Percentiles rank a stretch among this genome's conserved stretches.
phyloP scores from a whole-genome alignment of 2,113 vertebrate species.

The Proterorhinus semilunaris region DNA sequence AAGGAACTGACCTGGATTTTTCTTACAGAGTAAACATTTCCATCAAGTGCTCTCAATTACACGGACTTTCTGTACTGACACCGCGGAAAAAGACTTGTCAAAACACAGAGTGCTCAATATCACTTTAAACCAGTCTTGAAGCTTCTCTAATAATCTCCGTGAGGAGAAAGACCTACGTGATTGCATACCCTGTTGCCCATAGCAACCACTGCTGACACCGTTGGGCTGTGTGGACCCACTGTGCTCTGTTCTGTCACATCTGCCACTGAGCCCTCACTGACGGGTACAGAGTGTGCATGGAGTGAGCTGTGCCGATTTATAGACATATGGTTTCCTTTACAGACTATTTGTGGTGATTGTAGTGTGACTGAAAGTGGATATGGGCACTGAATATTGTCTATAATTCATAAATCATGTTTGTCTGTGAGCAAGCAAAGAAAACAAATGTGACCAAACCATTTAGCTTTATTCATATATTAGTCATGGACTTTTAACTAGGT shows the following conservation, averaged over 20 bases:
- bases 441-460: too few relatives aligned
- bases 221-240: neutral
- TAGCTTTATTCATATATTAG: too few relatives aligned
- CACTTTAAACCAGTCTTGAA: neutral
- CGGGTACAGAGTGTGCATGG: too few relatives aligned
- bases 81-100: neutral
- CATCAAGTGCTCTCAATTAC: neutral
- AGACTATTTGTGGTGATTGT: too few relatives aligned
- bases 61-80: neutral
- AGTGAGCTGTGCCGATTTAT: too few relatives aligned
- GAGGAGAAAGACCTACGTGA: neutral
- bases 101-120: neutral
- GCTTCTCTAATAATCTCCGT: conserved; percentile 8
- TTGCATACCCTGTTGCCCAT: neutral
- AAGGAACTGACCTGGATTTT: neutral
- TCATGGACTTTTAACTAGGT: too few relatives aligned
- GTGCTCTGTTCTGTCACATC: neutral
- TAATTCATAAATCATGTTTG: too few relatives aligned
- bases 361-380: too few relatives aligned
- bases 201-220: conserved; percentile 6
- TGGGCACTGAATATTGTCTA: too few relatives aligned
- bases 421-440: too few relatives aligned
- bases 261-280: neutral
- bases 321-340: too few relatives aligned
- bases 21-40: neutral